Base-by-base conservation (phyloP, 2,113 vertebrate species). In the Herpetotheres cachinnans region DNA sequence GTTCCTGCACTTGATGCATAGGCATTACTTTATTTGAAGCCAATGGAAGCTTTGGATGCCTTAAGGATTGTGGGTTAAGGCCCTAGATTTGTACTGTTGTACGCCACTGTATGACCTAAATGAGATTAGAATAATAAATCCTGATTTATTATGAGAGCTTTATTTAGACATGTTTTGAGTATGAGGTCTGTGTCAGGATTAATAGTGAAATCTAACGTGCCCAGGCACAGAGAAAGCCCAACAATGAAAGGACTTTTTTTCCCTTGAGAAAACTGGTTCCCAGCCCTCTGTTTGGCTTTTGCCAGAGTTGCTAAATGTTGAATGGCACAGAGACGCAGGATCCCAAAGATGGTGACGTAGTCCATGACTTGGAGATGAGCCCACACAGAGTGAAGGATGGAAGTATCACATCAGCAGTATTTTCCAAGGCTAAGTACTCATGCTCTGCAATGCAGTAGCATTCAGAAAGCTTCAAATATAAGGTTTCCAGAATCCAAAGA, bases 111-210 rank as follows among this genome's bases (percentile, higher is more conserved):
- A 90, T 97, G 96, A 97, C 95, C 89, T 90, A 97, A 96, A 97
- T 96, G 91, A 95, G 95, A 94, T 97, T 96, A 97, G 93, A 96
- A 81, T 93, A 96, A 96, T 97, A 97, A 97, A 97, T 95, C 95
- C 95, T 95, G 96, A 88, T 96, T 97, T 97, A 94, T 96, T 94
- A 74, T 67, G 84, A 96, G 42, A 59, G 87, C 71, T 96, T 97
- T 97, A 96, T 94, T 95, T 95, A 63, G 95, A 44, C 62, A 85
- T 90, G 91, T 95, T 95, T 93, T 90, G 95, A 95, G 89, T 95
- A 90, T 88, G 85, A 95, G 79, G 84, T 94, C 94, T 94, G 82
- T 78, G 84, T 94, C 87, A 94, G 82, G 84, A 95, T 95, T 95
- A 96, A 91, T 93, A 86, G 95, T 88, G 84, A 94, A 95, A 95